Evolutionary conservation across 2,113 vertebrate genomes (phyloP).

Genomic region (Procapra przewalskii): DNA sequence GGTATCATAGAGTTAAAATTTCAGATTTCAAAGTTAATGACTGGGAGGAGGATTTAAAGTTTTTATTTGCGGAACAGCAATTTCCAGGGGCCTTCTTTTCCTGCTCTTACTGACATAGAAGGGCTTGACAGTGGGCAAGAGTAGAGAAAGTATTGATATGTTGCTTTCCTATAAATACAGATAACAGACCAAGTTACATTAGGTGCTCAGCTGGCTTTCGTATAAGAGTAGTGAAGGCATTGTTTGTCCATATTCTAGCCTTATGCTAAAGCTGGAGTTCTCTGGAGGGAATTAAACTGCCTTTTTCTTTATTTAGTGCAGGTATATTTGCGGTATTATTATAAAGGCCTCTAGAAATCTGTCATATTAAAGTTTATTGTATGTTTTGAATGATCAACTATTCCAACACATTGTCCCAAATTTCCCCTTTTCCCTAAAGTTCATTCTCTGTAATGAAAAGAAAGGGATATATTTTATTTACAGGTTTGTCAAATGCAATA

Average conservation of each 20-base stretch:
- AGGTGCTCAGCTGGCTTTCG: background rate
- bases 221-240: background rate
- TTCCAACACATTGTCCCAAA: background rate
- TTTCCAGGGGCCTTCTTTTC: background rate
- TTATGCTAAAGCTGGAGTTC: background rate
- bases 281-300: background rate
- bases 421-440: background rate
- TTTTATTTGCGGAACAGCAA: background rate
- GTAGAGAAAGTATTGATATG: background rate
- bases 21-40: constrained; percentile 21
- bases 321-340: background rate
- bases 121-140: background rate
- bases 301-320: background rate
- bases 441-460: constrained; percentile 7
- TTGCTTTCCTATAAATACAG: background rate
- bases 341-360: background rate
- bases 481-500: constrained; percentile 46
- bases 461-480: background rate
- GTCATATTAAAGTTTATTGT: background rate
- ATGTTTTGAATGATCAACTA: background rate
- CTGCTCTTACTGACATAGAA: background rate
- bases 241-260: background rate
- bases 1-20: background rate
- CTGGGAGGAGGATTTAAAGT: background rate
- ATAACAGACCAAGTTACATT: background rate